Evolutionary conservation across 2,888 invertebrate genomes (phyloP).

Genomic region (Hoplodrina blanda): DNA sequence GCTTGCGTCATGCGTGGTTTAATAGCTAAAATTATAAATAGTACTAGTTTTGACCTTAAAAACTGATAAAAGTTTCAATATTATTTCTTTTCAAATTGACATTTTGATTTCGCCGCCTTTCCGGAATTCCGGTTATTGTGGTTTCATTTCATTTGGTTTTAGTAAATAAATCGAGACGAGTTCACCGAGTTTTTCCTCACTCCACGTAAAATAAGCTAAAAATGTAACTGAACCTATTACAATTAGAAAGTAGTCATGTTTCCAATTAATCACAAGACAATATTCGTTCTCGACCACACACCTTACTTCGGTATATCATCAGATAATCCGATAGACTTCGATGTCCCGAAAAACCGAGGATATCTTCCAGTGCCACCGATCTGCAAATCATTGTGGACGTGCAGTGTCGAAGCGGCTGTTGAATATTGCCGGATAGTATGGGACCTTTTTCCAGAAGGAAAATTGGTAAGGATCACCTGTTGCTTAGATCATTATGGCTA

Average conservation of each 20-base stretch:
- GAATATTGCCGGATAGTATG: slow-evolving; percentile 99
- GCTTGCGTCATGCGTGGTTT: too few species aligned
- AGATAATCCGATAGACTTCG: slow-evolving; percentile 96
- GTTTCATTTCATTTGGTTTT: too few species aligned
- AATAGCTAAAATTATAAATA: too few species aligned
- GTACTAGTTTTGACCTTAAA: too few species aligned
- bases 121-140: too few species aligned
- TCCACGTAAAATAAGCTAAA: too few species aligned
- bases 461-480: slow-evolving; percentile 91
- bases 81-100: too few species aligned
- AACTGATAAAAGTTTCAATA: too few species aligned
- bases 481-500: neutral
- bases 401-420: slow-evolving; percentile 97
- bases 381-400: slow-evolving; percentile 98
- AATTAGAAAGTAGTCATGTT: slow-evolving; percentile 84
- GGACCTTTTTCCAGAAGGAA: slow-evolving; percentile 98
- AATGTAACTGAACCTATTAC: slow-evolving; percentile 2
- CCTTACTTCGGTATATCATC: slow-evolving; percentile 97
- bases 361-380: slow-evolving; percentile 95
- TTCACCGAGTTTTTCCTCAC: too few species aligned
- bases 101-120: too few species aligned
- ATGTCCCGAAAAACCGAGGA: slow-evolving; percentile 93
- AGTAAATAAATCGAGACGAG: too few species aligned
- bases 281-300: slow-evolving; percentile 98
- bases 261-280: slow-evolving; percentile 97